Conservation (phyloP, 2,113 vertebrate species). For the Spea bombifrons region DNA sequence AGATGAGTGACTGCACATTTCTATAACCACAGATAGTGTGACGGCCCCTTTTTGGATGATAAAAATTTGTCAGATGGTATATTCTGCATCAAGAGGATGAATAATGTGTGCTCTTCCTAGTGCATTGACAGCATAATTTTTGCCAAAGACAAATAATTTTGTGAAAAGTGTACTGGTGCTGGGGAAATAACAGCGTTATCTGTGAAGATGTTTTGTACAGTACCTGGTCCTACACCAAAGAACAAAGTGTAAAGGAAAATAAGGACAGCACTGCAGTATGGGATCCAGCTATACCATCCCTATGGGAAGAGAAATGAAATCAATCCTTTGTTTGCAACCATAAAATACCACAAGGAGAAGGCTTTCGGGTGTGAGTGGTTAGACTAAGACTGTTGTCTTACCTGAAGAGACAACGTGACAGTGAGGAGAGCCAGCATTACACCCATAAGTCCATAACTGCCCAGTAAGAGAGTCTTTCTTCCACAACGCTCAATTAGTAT, state of each 20-base stretch:
- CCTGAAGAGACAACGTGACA: slow-evolving; percentile 64
- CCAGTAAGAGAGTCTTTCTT: slow-evolving; percentile 68
- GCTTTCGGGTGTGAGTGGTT: background rate
- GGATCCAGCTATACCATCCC: slow-evolving; percentile 66
- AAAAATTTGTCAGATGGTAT: background rate
- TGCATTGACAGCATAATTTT: too few relatives aligned
- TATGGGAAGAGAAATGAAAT: slow-evolving; percentile 34
- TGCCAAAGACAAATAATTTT: too few relatives aligned
- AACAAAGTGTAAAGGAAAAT: slow-evolving; percentile 72
- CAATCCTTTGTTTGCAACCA: background rate
- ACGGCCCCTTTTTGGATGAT: slow-evolving; percentile 55
- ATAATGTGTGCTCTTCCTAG: too few relatives aligned
- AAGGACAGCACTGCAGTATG: slow-evolving; percentile 71
- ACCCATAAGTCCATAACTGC: slow-evolving; percentile 72
- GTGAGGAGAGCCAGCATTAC: slow-evolving; percentile 63
- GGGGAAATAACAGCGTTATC: too few relatives aligned
- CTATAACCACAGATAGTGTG: slow-evolving; percentile 57
- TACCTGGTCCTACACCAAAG: slow-evolving; percentile 72
- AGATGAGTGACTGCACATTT: slow-evolving; percentile 65
- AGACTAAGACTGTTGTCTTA: slow-evolving; percentile 48
- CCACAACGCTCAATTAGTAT: slow-evolving; percentile 67
- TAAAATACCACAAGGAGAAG: too few relatives aligned
- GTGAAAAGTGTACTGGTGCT: too few relatives aligned
- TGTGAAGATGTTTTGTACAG: too few relatives aligned
- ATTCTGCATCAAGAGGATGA: background rate